These are phyloP conservation scores for Anoura caudifer DNA, from an alignment of 2,113 vertebrate species.

Conservation along the genomic window DNA sequence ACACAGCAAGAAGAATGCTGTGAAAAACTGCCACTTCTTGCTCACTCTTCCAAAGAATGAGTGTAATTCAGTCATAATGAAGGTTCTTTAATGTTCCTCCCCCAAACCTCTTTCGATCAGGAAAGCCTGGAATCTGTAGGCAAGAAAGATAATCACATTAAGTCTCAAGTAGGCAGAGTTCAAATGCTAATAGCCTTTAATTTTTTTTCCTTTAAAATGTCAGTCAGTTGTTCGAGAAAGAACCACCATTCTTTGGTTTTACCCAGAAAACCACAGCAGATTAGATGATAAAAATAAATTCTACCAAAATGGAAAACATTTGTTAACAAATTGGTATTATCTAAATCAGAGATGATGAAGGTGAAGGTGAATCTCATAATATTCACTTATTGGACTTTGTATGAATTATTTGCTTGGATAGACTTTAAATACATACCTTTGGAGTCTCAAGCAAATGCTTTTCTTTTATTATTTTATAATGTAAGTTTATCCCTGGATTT, in stretches of 20 bases:
- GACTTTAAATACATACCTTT: not conserved
- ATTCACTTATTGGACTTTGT: not conserved
- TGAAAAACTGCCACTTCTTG: not conserved
- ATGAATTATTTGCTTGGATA: not conserved
- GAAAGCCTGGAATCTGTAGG: constrained; percentile 90
- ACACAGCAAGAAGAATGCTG: constrained; percentile 41
- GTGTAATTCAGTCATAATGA: constrained; percentile 89
- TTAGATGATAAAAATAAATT: constrained; percentile 37
- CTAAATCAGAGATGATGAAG: not conserved
- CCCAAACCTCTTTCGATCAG: constrained; percentile 92
- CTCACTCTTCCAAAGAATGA: constrained; percentile 26
- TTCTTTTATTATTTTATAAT: not conserved
- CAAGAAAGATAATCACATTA: constrained; percentile 49
- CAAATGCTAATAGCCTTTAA: not conserved
- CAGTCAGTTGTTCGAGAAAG: not conserved
- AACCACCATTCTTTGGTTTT: constrained; percentile 30
- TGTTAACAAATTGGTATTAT: not conserved
- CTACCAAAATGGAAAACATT: constrained; percentile 12
- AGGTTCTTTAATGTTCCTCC: constrained; percentile 88
- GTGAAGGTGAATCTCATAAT: not conserved
- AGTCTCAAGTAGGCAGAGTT: constrained; percentile 41
- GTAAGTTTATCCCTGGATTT: not conserved
- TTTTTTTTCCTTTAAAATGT: not conserved
- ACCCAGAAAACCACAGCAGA: not conserved
- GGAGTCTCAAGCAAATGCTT: not conserved